Base-by-base conservation (phyloP, 1,140 invertebrate genomes). In the Thalassaphorura encarpata region DNA sequence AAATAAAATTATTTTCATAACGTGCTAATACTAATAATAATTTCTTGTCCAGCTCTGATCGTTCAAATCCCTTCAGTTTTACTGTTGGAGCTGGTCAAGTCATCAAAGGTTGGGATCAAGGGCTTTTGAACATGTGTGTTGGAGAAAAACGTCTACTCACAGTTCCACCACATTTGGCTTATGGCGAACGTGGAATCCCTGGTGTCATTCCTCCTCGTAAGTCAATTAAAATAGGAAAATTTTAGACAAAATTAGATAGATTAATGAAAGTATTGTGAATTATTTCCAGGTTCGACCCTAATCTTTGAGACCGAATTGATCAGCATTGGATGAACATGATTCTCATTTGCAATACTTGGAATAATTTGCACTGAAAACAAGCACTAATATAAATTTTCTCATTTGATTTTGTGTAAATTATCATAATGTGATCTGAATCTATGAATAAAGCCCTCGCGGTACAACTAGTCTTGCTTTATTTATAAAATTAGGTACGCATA, bases 81-180 rank as follows among this genome's bases (percentile, higher is more conserved):
- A 65, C 68, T 62, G 43, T 69, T 33, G 68, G 68, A 23, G 51
- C 52, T 18, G 66, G 67, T 23, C 66, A 67, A 57, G 68, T 69
- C 13, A 69, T 47, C 45, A 21, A 26, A 8, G 72, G 75, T 16
- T 78, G 76, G 76, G 77, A 78, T 52, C 59, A 72, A 48, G 77
- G 76, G 13, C 62, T 78, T 21, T 24, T 68, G 28, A 73, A 70
- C 52, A 78, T 78, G 75, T 78, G 76, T 67, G 67, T 72, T 3
- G 73, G 74, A 16, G 76, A 77, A 58, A 77, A 75, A 52, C 64
- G 77, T 19, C 72, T 69, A 56, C 66, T 78, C 4, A 71, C 69
- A 3, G 72, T 78, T 28, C 76, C 75, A 11, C 67, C 75, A 28
- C 59, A 70, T 43, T 62, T 77, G 33, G 77, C 69, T 24, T 47